Conservation (phyloP, 2,797 vertebrate genomes). For the Acrossocheilus fasciatus region DNA sequence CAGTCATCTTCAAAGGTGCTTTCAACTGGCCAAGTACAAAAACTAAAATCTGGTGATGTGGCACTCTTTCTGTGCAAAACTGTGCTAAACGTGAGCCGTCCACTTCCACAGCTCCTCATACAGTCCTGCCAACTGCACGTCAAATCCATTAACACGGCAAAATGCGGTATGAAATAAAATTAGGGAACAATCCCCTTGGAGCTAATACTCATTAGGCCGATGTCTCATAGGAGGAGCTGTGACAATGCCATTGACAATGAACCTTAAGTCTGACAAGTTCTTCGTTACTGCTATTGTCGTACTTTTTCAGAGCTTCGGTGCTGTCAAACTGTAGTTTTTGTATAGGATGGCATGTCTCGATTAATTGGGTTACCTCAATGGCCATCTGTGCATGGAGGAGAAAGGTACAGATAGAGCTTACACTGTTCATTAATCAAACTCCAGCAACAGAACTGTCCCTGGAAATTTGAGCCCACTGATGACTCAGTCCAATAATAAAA, state of each 20-base stretch:
- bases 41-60: constrained; percentile 34
- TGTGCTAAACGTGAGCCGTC: not conserved
- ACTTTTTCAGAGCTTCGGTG: constrained; percentile 2
- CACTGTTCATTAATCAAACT: constrained; percentile 48
- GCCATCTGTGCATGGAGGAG: constrained; percentile 46
- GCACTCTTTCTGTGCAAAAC: not conserved
- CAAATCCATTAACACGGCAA: constrained; percentile 52
- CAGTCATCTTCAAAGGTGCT: constrained; percentile 58
- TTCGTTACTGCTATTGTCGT: not conserved
- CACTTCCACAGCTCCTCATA: constrained; percentile 30
- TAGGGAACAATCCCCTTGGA: constrained; percentile 42
- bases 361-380: constrained; percentile 50
- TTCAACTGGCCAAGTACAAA: constrained; percentile 55
- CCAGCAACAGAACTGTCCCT: constrained; percentile 15
- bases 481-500: constrained; percentile 43
- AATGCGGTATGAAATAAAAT: constrained; percentile 50
- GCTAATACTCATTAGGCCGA: constrained; percentile 44
- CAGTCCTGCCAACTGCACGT: constrained; percentile 41
- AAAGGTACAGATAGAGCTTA: constrained; percentile 44
- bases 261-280: constrained; percentile 24
- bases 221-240: constrained; percentile 24
- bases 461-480: constrained; percentile 32
- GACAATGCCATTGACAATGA: constrained; percentile 16
- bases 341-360: constrained; percentile 46
- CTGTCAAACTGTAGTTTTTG: constrained; percentile 31